These are phyloP conservation scores for Zaprionus bogoriensis DNA, from an alignment of 2,888 invertebrate genomes.

Conservation along the genomic window DNA sequence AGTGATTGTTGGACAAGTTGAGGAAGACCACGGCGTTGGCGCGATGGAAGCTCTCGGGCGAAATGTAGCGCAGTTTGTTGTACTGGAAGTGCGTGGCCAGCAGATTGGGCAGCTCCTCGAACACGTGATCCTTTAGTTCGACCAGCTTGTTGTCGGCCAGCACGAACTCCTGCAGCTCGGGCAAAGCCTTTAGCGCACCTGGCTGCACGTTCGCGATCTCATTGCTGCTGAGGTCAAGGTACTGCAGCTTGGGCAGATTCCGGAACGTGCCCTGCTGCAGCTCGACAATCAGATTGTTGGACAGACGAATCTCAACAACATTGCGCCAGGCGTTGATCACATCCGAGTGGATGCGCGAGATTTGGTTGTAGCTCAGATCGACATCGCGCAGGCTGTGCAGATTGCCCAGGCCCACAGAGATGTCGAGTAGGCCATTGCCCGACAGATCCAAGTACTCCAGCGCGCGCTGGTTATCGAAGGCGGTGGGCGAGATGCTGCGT, in stretches of 20 bases:
- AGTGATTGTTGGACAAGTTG: slow-evolving; percentile 92
- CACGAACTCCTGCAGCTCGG: slow-evolving; percentile 87
- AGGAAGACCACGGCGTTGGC: slow-evolving; percentile 91
- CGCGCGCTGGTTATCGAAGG: slow-evolving; percentile 86
- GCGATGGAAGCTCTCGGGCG: slow-evolving; percentile 89
- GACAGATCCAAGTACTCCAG: slow-evolving; percentile 90
- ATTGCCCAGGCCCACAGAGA: slow-evolving; percentile 88
- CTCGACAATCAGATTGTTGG: slow-evolving; percentile 89
- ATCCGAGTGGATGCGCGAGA: slow-evolving; percentile 88
- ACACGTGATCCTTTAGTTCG: slow-evolving; percentile 89
- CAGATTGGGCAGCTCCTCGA: slow-evolving; percentile 88
- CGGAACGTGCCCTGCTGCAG: slow-evolving; percentile 89
- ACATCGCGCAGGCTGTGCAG: slow-evolving; percentile 88
- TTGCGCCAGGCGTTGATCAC: slow-evolving; percentile 88
- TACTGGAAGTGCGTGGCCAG: slow-evolving; percentile 89
- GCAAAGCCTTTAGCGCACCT: slow-evolving; percentile 88
- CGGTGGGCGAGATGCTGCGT: slow-evolving; percentile 86
- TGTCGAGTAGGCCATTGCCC: slow-evolving; percentile 88
- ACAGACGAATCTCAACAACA: slow-evolving; percentile 88
- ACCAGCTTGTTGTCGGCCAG: slow-evolving; percentile 89
- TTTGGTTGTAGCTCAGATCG: slow-evolving; percentile 90
- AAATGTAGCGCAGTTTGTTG: slow-evolving; percentile 89
- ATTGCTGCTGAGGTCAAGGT: slow-evolving; percentile 91
- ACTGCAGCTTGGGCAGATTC: slow-evolving; percentile 87
- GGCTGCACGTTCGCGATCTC: slow-evolving; percentile 89